These are phyloP conservation scores for Sarcophaga bullata DNA, from an alignment of 1,140 invertebrate species.

Conservation along the genomic window DNA sequence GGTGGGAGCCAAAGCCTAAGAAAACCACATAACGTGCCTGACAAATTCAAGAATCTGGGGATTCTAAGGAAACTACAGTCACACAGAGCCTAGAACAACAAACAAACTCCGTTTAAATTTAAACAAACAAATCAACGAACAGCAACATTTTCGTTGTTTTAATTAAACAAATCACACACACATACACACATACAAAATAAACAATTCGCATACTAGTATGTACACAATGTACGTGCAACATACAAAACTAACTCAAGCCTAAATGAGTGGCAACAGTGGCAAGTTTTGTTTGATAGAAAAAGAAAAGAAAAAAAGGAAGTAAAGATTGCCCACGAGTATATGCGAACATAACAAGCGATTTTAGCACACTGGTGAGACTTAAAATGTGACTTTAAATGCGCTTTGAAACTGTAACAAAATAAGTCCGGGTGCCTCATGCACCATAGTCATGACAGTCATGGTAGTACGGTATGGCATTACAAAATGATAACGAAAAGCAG, in stretches of 20 bases:
- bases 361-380: not conserved
- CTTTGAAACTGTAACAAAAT: not conserved
- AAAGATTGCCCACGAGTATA: not conserved
- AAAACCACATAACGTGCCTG: too few relatives aligned
- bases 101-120: not conserved
- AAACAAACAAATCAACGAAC: not conserved
- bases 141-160: conserved; percentile 15
- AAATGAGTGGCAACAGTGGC: conserved; percentile 8
- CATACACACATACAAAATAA: not conserved
- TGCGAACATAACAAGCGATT: too few relatives aligned
- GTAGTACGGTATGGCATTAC: too few relatives aligned
- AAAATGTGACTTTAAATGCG: not conserved
- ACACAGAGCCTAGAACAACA: not conserved
- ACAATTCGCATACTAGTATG: not conserved
- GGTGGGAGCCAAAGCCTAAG: too few relatives aligned
- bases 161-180: conserved; percentile 22
- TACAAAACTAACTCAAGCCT: too few relatives aligned
- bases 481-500: not conserved
- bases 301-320: not conserved
- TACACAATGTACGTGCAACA: not conserved
- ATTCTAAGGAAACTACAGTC: too few relatives aligned
- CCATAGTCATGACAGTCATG: not conserved
- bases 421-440: not conserved
- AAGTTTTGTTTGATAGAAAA: not conserved
- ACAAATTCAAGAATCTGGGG: too few relatives aligned